phyloP scores from a whole-genome alignment of 2,888 invertebrate genomes.

The Drosophila setosimentum region DNA sequence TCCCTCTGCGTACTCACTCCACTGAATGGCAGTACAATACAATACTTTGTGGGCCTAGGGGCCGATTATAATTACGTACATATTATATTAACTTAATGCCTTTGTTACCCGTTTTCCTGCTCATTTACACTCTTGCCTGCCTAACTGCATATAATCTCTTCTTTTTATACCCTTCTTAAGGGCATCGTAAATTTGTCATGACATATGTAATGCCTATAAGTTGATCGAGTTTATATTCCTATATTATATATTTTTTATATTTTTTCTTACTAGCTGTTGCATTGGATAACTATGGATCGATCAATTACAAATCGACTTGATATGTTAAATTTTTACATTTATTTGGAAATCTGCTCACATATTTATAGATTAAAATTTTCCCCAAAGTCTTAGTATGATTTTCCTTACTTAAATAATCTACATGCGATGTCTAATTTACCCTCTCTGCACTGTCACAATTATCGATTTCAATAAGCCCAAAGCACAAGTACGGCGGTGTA shows the following conservation, averaged over 20 bases:
- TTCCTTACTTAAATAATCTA: not conserved
- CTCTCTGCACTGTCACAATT: not conserved
- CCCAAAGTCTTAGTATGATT: not conserved
- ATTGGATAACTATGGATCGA: not conserved
- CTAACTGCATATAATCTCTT: conserved; percentile 57
- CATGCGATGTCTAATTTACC: not conserved
- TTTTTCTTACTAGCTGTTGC: not conserved
- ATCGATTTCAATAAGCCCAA: not conserved
- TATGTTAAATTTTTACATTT: not conserved
- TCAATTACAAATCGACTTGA: not conserved
- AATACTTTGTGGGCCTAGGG: conserved; percentile 8
- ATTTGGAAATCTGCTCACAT: not conserved
- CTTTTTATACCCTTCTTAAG: conserved; percentile 15
- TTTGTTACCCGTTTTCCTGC: conserved; percentile 29
- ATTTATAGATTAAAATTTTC: not conserved
- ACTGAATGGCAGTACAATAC: conserved; percentile 4
- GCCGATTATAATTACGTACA: conserved; percentile 64
- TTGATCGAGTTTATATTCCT: not conserved
- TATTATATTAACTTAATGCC: conserved; percentile 61
- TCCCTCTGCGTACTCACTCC: conserved; percentile 2
- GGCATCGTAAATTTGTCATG: not conserved
- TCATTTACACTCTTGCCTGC: conserved; percentile 45
- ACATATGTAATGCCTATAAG: not conserved
- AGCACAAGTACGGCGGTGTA: too few species aligned
- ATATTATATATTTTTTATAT: not conserved